These are phyloP conservation scores for Myodes glareolus DNA, from an alignment of 2,113 vertebrate species.

Conservation along the genomic window DNA sequence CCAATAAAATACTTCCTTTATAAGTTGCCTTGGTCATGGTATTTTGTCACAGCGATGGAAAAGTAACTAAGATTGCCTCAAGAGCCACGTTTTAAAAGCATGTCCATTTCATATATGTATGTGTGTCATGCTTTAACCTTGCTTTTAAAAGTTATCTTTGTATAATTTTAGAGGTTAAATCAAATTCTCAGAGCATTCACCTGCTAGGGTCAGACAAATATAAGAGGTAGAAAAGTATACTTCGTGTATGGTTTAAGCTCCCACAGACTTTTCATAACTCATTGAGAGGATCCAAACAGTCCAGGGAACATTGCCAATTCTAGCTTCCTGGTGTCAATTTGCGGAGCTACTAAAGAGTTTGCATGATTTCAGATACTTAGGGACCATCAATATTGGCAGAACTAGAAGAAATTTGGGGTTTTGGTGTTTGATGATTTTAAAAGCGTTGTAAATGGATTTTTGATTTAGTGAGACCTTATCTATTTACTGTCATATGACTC, in stretches of 20 bases:
- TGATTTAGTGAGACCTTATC: not conserved
- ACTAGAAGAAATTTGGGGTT: not conserved
- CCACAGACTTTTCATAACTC: not conserved
- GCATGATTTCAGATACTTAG: constrained; percentile 1
- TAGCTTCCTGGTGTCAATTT: not conserved
- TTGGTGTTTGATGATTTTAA: not conserved
- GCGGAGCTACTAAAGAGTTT: not conserved
- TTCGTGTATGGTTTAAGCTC: not conserved
- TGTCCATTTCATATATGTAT: not conserved
- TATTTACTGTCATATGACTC: not conserved
- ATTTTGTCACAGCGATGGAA: not conserved
- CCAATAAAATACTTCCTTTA: not conserved
- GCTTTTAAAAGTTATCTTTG: constrained; percentile 15
- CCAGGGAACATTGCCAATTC: not conserved
- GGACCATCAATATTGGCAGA: constrained; percentile 30
- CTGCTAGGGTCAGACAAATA: not conserved
- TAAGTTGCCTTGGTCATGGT: not conserved
- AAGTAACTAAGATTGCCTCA: not conserved
- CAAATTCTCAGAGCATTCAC: not conserved
- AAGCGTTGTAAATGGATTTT: not conserved
- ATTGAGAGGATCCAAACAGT: not conserved
- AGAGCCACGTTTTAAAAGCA: not conserved
- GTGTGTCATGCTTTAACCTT: not conserved
- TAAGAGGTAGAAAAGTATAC: not conserved
- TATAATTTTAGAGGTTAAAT: not conserved